Percentiles rank a stretch among this genome's conserved stretches.
Evolutionary conservation across 92 coral and sea anemone species (phyloP).

Genomic region (Epizoanthus illoricatus): DNA sequence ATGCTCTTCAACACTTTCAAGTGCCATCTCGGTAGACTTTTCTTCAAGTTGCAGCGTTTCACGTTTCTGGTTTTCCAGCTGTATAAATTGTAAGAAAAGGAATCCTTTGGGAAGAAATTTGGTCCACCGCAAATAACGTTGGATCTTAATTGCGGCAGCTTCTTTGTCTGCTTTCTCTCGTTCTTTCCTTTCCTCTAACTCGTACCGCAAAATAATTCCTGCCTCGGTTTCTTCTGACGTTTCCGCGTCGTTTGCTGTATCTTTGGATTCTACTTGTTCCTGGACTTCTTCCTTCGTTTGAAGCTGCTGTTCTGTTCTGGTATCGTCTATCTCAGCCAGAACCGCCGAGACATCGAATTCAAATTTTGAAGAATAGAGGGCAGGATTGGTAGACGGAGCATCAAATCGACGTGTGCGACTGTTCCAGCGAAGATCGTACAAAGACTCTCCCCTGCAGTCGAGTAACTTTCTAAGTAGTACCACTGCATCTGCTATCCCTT

Average conservation of each 20-base stretch:
- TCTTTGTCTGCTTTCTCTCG: slow-evolving; percentile 25
- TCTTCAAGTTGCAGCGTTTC: slow-evolving; percentile 6
- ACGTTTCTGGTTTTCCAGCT: background rate
- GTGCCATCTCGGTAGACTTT: background rate
- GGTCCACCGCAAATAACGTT: slow-evolving; percentile 25
- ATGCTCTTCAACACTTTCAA: slow-evolving; percentile 34
- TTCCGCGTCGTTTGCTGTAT: background rate
- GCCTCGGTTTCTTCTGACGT: slow-evolving; percentile 26
- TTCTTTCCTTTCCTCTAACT: slow-evolving; percentile 3
- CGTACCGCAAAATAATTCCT: background rate
- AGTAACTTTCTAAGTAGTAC: slow-evolving; percentile 52
- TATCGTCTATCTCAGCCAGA: slow-evolving; percentile 5
- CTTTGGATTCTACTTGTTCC: background rate
- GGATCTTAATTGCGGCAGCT: slow-evolving; percentile 35
- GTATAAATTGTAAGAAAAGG: background rate
- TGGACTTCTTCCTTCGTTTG: slow-evolving; percentile 13
- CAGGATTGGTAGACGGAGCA: slow-evolving; percentile 37
- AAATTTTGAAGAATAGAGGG: slow-evolving; percentile 30
- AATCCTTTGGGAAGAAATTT: slow-evolving; percentile 2
- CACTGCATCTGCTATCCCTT: slow-evolving; percentile 58
- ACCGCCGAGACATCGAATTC: slow-evolving; percentile 36
- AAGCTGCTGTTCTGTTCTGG: background rate
- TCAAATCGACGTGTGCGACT: slow-evolving; percentile 18
- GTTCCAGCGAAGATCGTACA: slow-evolving; percentile 72
- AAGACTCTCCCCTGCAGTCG: slow-evolving; percentile 50